Conservation (phyloP, 1,140 invertebrate genomes). For the Coboldia fuscipes region DNA sequence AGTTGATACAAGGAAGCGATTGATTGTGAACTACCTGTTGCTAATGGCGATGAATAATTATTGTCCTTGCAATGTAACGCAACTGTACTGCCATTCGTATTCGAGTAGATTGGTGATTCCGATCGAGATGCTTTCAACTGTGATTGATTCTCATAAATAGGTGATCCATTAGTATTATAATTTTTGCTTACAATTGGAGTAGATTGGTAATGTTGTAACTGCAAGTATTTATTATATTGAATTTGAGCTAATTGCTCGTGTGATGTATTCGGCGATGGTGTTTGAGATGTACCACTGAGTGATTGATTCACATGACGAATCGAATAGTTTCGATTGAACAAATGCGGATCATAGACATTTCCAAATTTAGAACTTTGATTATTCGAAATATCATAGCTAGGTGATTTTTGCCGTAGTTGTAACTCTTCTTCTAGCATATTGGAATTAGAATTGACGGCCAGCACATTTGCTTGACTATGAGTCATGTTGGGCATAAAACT, state of each 20-base stretch:
- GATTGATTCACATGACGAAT: conserved; percentile 2
- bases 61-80: neutral
- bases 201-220: neutral
- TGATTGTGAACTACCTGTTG: neutral
- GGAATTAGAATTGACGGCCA: no score
- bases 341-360: no score
- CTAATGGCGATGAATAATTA: neutral
- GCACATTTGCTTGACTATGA: no score
- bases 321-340: conserved; percentile 19
- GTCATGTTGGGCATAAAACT: no score
- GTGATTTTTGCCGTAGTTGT: no score
- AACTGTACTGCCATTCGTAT: conserved; percentile 8
- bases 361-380: no score
- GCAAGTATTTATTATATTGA: neutral
- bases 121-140: conserved; percentile 14
- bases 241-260: neutral
- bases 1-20: conserved; percentile 1
- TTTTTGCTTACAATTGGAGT: neutral
- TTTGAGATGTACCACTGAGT: neutral
- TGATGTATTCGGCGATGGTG: neutral
- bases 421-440: no score
- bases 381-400: no score
- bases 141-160: conserved; percentile 19
- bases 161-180: conserved; percentile 10
- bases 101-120: conserved; percentile 21